Conservation (phyloP, 2,888 invertebrate genomes). For the Idaea dimidiata region DNA sequence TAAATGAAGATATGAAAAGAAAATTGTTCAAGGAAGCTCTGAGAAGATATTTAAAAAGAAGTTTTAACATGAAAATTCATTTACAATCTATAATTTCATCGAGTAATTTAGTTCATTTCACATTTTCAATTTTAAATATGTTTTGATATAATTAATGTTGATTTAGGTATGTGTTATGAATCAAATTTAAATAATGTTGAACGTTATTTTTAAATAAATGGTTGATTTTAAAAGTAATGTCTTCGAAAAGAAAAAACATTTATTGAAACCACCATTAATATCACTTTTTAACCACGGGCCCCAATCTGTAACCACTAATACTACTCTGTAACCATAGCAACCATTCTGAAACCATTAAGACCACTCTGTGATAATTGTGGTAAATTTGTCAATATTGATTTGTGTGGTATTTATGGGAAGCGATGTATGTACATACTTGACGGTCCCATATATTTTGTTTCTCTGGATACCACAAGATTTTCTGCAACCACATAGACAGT, state of each 20-base stretch:
- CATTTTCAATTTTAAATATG: constrained; percentile 41
- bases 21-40: constrained; percentile 28
- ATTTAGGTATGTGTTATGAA: background rate
- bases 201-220: background rate
- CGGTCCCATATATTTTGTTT: too few relatives aligned
- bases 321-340: background rate
- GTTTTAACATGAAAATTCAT: constrained; percentile 26
- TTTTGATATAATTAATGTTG: constrained; percentile 5
- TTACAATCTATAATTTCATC: constrained; percentile 38
- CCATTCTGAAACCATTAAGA: background rate
- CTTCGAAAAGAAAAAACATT: background rate
- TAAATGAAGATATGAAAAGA: constrained; percentile 28
- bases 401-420: too few relatives aligned
- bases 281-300: too few relatives aligned
- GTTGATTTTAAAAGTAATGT: background rate
- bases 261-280: too few relatives aligned
- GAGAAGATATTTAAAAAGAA: constrained; percentile 39
- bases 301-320: background rate
- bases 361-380: background rate
- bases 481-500: background rate
- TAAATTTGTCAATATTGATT: background rate
- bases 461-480: too few relatives aligned
- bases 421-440: too few relatives aligned
- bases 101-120: constrained; percentile 42
- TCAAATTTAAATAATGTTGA: background rate